Percentiles rank a stretch among this genome's conserved stretches.
Evolutionary conservation across 1,140 invertebrate genomes (phyloP).

Genomic region (Ceratitis capitata): DNA sequence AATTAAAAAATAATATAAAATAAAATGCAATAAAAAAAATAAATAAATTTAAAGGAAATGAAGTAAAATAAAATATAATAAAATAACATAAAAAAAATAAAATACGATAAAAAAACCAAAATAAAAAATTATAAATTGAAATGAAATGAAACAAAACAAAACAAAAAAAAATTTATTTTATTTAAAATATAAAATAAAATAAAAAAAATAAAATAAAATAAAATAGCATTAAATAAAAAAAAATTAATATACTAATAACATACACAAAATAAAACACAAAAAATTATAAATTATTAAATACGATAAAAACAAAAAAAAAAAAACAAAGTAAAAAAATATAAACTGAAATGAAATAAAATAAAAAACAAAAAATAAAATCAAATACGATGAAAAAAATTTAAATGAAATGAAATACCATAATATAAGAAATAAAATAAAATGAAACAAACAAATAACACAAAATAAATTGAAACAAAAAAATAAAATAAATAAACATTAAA

Average conservation of each 20-base stretch:
- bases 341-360: background rate
- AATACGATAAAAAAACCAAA: background rate
- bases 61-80: background rate
- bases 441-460: background rate
- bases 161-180: background rate
- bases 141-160: background rate
- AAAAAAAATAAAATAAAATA: background rate
- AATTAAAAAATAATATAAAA: no score
- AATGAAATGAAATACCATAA: background rate
- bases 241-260: background rate
- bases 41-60: no score
- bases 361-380: background rate
- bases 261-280: background rate
- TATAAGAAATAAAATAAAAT: background rate
- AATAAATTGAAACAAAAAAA: background rate
- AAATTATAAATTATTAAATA: background rate
- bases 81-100: no score
- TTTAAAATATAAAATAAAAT: background rate
- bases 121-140: background rate
- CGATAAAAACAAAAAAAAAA: background rate
- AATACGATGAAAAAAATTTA: background rate
- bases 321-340: background rate
- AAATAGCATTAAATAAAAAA: background rate
- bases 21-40: no score
- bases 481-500: background rate